Conservation (phyloP, 92 coral and sea anemone species). For the Chrysogorgia sp. region DNA sequence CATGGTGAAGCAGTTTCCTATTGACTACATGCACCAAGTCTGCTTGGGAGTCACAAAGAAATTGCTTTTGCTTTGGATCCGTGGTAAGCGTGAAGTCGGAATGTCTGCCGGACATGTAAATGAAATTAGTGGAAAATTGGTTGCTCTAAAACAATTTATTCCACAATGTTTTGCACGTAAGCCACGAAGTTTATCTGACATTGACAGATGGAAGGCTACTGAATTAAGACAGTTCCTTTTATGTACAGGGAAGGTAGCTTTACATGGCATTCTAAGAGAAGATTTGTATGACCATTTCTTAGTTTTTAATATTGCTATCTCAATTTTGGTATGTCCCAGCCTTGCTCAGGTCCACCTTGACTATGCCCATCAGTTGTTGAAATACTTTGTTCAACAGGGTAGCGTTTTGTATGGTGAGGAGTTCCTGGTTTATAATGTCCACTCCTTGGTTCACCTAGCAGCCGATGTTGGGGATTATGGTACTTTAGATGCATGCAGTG, state of each 20-base stretch:
- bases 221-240: no score
- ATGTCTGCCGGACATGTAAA: slow-evolving; percentile 24
- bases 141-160: slow-evolving; percentile 12
- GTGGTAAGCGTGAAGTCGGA: slow-evolving; percentile 16
- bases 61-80: slow-evolving; percentile 30
- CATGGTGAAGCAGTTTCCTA: slow-evolving; percentile 24
- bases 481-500: slow-evolving; percentile 32
- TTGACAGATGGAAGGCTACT: no score
- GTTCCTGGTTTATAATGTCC: slow-evolving; percentile 38
- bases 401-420: slow-evolving; percentile 19
- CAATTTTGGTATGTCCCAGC: slow-evolving; percentile 19
- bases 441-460: slow-evolving; percentile 30
- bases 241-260: slow-evolving; percentile 23
- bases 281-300: slow-evolving; percentile 24
- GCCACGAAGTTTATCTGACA: no score
- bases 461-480: slow-evolving; percentile 26
- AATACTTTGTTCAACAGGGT: no score
- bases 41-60: slow-evolving; percentile 28
- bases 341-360: not conserved
- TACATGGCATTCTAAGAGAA: slow-evolving; percentile 12
- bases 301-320: slow-evolving; percentile 9
- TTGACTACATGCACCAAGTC: slow-evolving; percentile 32
- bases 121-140: no score
- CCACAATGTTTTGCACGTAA: slow-evolving; percentile 2
- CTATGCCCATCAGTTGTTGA: slow-evolving; percentile 30